Evolutionary conservation across 1,140 invertebrate genomes (phyloP), one percentile per base, ranked within the genome.

Genomic region (Sinella curviseta): DNA sequence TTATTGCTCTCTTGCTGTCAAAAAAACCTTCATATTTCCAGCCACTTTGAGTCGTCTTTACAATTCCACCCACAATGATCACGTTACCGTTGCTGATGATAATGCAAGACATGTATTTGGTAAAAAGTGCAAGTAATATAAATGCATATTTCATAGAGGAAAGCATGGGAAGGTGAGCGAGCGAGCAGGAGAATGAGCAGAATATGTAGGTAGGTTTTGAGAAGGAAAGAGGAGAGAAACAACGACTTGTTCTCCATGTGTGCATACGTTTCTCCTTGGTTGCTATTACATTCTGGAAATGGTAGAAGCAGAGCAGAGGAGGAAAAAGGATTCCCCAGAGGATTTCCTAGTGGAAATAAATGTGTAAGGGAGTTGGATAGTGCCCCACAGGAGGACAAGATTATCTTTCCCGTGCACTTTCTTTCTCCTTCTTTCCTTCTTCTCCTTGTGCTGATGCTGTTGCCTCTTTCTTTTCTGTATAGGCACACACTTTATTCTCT

Each of bases 291-390:
- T 48, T 48, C 20, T 20, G 39, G 39, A 48, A 48, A 48, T 48
- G 8, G 39, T 48, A 48, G 36, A 75, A 75, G 74, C 34, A 75
- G 14, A 75, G 14, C 24, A 75, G 17, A 36, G 39, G 28, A 75
- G 35, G 34, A 54, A 75, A n/a, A 75, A 75, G 74, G 26, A 54
- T 55, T 67, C 79, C 81, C 77, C 76, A 31, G 28, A 34, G 81
- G 79, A 80, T 78, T 80, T 74, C 76, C 74, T 82, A 82, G 81
- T 82, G 78, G 79, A 82, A 82, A 82, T 80, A 82, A 82, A 82
- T 82, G 81, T 80, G 79, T 80, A 77, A 82, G 81, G 78, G 81
- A 82, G 81, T 82, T 80, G 78, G 77, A 77, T 77, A 67, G 30
- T 77, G 78, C 73, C 82, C 82, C 82, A 78, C n/a, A 75, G 79